These are phyloP conservation scores for Ataeniobius toweri DNA, from an alignment of 2,797 vertebrate genomes.

Conservation along the genomic window DNA sequence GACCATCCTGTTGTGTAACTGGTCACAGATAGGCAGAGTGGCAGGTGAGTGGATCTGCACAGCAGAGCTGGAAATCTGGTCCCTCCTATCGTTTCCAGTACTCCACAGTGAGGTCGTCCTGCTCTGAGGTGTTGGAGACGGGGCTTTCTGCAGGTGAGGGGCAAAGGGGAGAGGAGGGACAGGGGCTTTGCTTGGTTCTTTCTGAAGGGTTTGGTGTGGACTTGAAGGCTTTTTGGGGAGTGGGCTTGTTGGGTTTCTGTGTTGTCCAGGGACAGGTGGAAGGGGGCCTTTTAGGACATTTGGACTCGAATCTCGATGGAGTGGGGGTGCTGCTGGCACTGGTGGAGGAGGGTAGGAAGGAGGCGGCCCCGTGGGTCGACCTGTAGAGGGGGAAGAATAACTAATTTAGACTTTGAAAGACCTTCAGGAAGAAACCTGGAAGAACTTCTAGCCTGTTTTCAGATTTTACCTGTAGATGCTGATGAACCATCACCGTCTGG, in stretches of 20 bases:
- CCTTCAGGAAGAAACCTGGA: background rate
- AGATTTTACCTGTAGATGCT: constrained; percentile 6
- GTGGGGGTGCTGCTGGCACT: constrained; percentile 70
- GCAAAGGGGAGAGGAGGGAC: constrained; percentile 60
- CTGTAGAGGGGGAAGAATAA: constrained; percentile 44
- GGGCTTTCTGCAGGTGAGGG: constrained; percentile 54
- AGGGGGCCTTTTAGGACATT: constrained; percentile 47
- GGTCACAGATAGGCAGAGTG: constrained; percentile 73
- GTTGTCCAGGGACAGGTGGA: constrained; percentile 50
- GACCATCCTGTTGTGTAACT: constrained; percentile 65
- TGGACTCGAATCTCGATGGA: constrained; percentile 49
- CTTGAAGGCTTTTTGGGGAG: constrained; percentile 50
- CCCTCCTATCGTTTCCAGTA: background rate
- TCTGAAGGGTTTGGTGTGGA: constrained; percentile 36
- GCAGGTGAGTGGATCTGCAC: constrained; percentile 19
- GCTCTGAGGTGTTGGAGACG: background rate
- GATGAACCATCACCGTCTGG: constrained; percentile 77
- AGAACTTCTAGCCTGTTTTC: background rate
- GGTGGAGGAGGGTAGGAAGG: constrained; percentile 92
- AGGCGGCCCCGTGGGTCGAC: constrained; percentile 77
- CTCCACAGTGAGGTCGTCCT: constrained; percentile 17
- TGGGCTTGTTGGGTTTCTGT: constrained; percentile 30
- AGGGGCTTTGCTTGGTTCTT: constrained; percentile 60
- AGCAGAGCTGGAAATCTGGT: constrained; percentile 3
- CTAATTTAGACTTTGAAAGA: background rate